Evolutionary conservation across 2,888 invertebrate genomes (phyloP), one percentile per base, ranked within the genome.

Genomic region (Coleophora flavipennella): DNA sequence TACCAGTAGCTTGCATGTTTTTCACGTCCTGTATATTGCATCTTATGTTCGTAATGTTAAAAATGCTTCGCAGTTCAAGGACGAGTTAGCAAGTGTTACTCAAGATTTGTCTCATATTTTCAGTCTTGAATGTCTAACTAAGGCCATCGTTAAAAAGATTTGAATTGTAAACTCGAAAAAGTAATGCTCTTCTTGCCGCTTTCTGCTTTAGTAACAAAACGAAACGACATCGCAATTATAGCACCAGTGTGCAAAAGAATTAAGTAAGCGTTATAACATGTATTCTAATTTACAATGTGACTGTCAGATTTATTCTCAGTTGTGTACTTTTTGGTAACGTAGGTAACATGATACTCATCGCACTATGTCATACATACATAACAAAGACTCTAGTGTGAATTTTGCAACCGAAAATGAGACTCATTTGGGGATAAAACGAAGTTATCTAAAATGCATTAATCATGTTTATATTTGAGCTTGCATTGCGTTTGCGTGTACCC

Each of bases 161-260:
- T 26, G 11, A n/a, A 34, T 11, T 26, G 20, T 25, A 34, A 35
- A n/a, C 7, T 13, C 28, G 35, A 13, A 28, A 35, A 26, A 35
- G 2, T 33, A 14, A 33, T 13, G 44, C 46, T n/a, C n/a, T 48
- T 39, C 67, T 75, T 67, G 49, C 71, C 72, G 67, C 78, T 78
- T 76, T 77, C 77, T 75, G 74, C 65, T 62, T 69, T 69, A 64
- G 63, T 52, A 53, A 52, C 49, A 49, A 49, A 46, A 53, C 57
- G 57, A 59, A 57, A 56, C 49, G 45, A 45, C 56, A 51, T 49
- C 49, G 54, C 61, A 65, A 69, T 72, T 65, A 67, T 64, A 62
- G 61, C 57, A 62, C 38, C 27, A 31, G 33, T 31, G 61, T 59
- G 51, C 56, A 49, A 64, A 60, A 59, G 57, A 60, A 58, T 55